Evolutionary conservation across 2,113 vertebrate genomes (phyloP).

Genomic region (Spheniscus mendiculus): DNA sequence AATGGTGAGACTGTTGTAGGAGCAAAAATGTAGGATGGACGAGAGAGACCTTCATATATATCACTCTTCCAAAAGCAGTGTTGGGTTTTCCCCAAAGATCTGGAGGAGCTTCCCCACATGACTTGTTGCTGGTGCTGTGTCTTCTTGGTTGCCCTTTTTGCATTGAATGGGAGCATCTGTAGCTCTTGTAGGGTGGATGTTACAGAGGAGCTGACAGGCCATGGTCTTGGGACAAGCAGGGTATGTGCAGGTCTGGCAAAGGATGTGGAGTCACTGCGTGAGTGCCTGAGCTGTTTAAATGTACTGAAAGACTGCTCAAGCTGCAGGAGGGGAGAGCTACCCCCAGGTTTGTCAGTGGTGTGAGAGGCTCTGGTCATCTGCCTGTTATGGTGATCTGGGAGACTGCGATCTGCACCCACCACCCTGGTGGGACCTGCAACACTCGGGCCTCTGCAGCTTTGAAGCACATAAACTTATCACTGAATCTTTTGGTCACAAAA

Average conservation of each 20-base stretch:
- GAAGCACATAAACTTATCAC: not conserved
- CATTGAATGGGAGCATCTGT: not conserved
- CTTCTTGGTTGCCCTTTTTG: not conserved
- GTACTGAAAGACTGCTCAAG: not conserved
- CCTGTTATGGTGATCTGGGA: not conserved
- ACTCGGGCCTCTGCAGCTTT: not conserved
- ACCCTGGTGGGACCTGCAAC: not conserved
- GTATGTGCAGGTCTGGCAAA: not conserved
- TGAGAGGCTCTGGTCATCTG: not conserved
- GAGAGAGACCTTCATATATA: not conserved
- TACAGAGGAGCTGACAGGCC: not conserved
- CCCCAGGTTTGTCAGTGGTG: not conserved
- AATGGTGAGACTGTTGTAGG: not conserved
- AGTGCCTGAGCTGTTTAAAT: not conserved
- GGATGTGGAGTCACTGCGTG: not conserved
- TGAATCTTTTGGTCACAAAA: not conserved
- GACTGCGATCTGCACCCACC: not conserved
- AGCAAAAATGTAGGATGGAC: not conserved
- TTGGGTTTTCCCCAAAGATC: not conserved
- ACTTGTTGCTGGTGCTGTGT: not conserved
- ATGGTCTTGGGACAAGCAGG: not conserved
- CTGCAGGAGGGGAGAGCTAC: not conserved
- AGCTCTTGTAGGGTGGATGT: not conserved
- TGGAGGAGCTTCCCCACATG: not conserved
- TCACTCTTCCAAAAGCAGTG: not conserved